phyloP scores from a whole-genome alignment of 2,113 vertebrate species.

The Pygoscelis adeliae region DNA sequence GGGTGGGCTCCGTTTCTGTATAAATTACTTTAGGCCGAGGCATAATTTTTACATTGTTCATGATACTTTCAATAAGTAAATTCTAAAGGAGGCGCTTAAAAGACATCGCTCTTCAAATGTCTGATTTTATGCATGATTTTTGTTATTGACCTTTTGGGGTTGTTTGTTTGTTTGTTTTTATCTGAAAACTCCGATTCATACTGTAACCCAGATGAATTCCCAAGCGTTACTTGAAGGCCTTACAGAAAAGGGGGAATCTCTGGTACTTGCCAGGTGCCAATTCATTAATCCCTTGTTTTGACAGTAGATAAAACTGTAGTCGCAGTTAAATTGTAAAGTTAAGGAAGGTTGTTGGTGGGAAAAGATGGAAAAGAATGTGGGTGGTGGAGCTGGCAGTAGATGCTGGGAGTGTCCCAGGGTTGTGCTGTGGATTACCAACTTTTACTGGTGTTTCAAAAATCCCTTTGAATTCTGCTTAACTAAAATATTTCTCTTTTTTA shows the following conservation, averaged over 20 bases:
- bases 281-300: background rate
- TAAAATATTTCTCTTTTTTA: background rate
- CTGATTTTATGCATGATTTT: background rate
- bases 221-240: background rate
- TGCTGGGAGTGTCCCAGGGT: background rate
- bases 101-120: background rate
- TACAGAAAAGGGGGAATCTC: background rate
- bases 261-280: background rate
- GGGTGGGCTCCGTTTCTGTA: rapidly evolving
- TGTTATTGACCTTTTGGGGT: rapidly evolving
- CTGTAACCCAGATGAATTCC: background rate
- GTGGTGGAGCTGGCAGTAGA: background rate
- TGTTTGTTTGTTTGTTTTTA: background rate
- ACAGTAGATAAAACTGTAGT: background rate
- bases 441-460: background rate
- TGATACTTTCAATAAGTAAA: background rate
- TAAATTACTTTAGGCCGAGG: background rate
- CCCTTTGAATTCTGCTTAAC: background rate
- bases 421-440: background rate
- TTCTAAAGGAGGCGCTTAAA: background rate
- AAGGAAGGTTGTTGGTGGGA: background rate
- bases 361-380: background rate
- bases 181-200: background rate
- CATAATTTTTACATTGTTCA: rapidly evolving
- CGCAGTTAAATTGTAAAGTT: background rate